phyloP scores from a whole-genome alignment of 2,888 invertebrate genomes.

The Athrips mouffetella region DNA sequence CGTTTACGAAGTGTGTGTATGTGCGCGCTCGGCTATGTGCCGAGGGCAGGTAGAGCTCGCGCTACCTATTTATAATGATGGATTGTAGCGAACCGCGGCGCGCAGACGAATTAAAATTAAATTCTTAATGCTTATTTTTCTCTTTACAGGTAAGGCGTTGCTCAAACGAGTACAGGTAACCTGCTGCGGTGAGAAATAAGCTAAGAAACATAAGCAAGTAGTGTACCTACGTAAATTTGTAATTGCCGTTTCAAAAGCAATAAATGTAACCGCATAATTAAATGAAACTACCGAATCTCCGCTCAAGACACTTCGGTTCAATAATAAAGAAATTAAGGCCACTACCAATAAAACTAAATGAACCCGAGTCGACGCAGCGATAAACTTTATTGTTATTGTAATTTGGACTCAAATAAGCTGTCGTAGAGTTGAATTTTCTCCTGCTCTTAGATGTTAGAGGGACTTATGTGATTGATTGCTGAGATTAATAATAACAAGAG shows the following conservation, averaged over 20 bases:
- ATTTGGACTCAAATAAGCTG: not conserved
- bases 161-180: conserved; percentile 13
- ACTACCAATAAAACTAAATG: conserved; percentile 17
- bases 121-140: conserved; percentile 41
- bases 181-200: not conserved
- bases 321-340: conserved; percentile 18
- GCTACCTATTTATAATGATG: conserved; percentile 64
- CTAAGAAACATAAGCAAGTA: conserved; percentile 26
- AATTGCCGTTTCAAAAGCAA: conserved; percentile 5
- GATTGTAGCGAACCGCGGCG: conserved; percentile 40
- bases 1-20: conserved; percentile 68
- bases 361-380: conserved; percentile 6
- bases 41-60: conserved; percentile 59
- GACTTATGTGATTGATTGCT: conserved; percentile 12
- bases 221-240: conserved; percentile 3
- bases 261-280: conserved; percentile 11
- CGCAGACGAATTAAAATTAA: conserved; percentile 41
- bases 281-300: conserved; percentile 11
- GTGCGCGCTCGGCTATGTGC: conserved; percentile 61
- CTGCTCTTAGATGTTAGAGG: not conserved
- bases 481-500: conserved; percentile 6
- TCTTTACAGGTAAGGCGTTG: conserved; percentile 60
- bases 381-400: conserved; percentile 9
- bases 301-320: conserved; percentile 7
- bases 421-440: not conserved